Percentiles rank a stretch among this genome's conserved stretches.
Evolutionary conservation across 2,113 vertebrate genomes (phyloP).

Genomic region (Calypte anna): DNA sequence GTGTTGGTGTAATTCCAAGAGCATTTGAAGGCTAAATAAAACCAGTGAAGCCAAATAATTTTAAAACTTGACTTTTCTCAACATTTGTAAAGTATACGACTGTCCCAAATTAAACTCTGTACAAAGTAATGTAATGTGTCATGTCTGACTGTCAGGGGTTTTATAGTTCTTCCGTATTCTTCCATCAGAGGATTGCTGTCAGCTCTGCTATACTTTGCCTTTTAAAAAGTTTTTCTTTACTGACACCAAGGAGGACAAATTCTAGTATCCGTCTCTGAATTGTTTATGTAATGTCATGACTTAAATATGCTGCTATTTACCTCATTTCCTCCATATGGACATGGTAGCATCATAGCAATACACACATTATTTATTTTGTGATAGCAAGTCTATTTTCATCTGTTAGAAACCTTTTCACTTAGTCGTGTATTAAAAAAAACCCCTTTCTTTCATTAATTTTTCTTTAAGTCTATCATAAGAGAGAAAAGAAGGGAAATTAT

Average conservation of each 20-base stretch:
- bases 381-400: background rate
- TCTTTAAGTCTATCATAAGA: background rate
- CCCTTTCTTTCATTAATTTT: background rate
- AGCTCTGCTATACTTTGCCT: background rate
- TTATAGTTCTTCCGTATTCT: background rate
- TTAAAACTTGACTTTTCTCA: background rate
- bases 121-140: slow-evolving; percentile 1
- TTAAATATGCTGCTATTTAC: background rate
- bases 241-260: background rate
- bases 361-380: background rate
- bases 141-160: background rate
- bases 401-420: background rate
- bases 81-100: background rate
- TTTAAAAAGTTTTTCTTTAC: background rate
- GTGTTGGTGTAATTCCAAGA: background rate
- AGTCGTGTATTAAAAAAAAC: background rate
- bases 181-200: slow-evolving; percentile 26
- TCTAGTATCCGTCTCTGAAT: background rate
- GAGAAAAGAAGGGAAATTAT: background rate
- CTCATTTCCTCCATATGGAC: background rate
- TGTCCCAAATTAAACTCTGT: background rate
- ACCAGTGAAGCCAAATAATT: background rate
- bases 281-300: background rate
- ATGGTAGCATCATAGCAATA: background rate
- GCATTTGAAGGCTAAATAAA: slow-evolving; percentile 13